Percentiles rank a stretch among this genome's conserved stretches.
Evolutionary conservation across 2,888 invertebrate genomes (phyloP).

Genomic region (Petrolisthes cinctipes): DNA sequence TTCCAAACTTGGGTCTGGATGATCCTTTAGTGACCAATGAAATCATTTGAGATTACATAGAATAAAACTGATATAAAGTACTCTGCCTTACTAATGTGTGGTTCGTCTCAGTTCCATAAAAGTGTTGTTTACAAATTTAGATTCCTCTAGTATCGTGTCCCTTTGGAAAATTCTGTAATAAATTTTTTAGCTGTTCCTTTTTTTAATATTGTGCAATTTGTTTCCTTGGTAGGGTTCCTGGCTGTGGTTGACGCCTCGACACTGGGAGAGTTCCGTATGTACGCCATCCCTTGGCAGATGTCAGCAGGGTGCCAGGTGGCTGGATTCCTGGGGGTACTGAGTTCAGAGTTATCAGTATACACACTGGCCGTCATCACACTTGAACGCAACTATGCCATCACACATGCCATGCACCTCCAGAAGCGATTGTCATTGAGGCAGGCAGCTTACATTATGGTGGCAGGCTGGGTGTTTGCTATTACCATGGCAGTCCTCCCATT

Average conservation of each 20-base stretch:
- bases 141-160: too few species aligned
- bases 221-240: slow-evolving; percentile 78
- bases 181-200: too few species aligned
- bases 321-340: slow-evolving; percentile 93
- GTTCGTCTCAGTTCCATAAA: too few species aligned
- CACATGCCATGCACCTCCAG: slow-evolving; percentile 97
- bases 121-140: too few species aligned
- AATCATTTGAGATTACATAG: too few species aligned
- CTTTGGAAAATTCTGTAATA: too few species aligned
- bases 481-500: slow-evolving; percentile 90
- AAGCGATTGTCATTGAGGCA: slow-evolving; percentile 89
- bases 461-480: slow-evolving; percentile 92
- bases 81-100: too few species aligned
- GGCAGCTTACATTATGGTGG: slow-evolving; percentile 90
- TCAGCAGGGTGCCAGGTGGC: slow-evolving; percentile 92
- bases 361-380: slow-evolving; percentile 96
- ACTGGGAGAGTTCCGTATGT: slow-evolving; percentile 93
- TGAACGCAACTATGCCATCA: slow-evolving; percentile 96
- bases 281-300: slow-evolving; percentile 98
- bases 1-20: too few species aligned
- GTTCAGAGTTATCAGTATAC: slow-evolving; percentile 94
- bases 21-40: too few species aligned
- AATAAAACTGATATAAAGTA: too few species aligned
- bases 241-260: slow-evolving; percentile 97
- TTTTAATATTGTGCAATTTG: too few species aligned